Evolutionary conservation across 2,113 vertebrate species (phyloP), one percentile per base, ranked within the genome.

Genomic region (Ceyx margarethae): DNA sequence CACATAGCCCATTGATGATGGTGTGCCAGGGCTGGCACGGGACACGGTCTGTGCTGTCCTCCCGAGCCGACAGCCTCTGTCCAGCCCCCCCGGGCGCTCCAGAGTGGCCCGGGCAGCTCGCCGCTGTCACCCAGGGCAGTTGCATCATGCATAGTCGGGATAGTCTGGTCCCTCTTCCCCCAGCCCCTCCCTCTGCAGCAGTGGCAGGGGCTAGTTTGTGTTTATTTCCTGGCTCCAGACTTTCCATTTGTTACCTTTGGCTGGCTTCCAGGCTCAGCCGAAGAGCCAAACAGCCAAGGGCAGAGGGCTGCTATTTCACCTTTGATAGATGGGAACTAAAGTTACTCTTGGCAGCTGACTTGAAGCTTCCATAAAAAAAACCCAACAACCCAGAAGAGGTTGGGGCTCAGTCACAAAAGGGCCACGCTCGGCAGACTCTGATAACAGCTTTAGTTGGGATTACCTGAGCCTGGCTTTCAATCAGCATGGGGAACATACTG

Each of bases 251-350:
- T 91, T 91, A 23, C 16, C 1, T 53, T 75, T 96, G 96, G 95
- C 79, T 85, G 9, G 3, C 9, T 25, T 83, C 91, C 94, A 89
- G 0, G 0, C n/a, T 6, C 68, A 74, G 72, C 87, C 71, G 71
- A 94, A 51, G 21, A 93, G 87, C 81, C 89, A 92, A 81, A 91
- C 16, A 78, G 91, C 94, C 89, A 83, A 89, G 91, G 94, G 93
- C 96, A 96, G 35, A 89, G 87, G 91, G 81, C 87, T 94, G 81
- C 75, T 89, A 13, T 78, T 94, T 83, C 92, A 87, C 81, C 87
- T 91, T 48, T 85, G 91, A 94, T 61, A 68, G 91, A 94, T 78
- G 75, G 87, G 81, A 95, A 71, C 65, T 81, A 48, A 68, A 89
- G 81, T 89, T 85, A 18, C 91, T 46, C 61, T 72, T 92, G 95